Evolutionary conservation across 2,113 vertebrate genomes (phyloP), one percentile per base, ranked within the genome.

Genomic region (Nothobranchius kuhntae): DNA sequence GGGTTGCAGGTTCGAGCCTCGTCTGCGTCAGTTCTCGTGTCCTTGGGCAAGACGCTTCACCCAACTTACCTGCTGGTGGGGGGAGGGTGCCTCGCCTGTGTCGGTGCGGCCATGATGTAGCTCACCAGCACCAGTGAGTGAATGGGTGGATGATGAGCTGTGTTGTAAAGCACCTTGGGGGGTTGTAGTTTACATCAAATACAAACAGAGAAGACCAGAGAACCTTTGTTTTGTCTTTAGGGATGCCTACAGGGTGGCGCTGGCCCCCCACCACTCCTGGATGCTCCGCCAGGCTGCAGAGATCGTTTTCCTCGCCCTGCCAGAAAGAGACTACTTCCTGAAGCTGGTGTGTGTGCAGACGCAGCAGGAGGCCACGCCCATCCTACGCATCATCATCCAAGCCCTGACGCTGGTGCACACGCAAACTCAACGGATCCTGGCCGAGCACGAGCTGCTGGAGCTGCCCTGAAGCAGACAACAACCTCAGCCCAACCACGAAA

Each of bases 181-280:
- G 30, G 30, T 2, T 30, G 30, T 30, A 30, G 30, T 30, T 4
- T 30, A 30, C 4, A 30, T 30, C 4, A 30, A 30, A 30, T 30
- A 30, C 30, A 30, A 30, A 4, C 30, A 30, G 30, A 30, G 30
- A 30, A 30, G 30, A 30, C 30, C 30, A 3, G 30, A 30, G 30
- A 40, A 40, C 38, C 3, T 40, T 40, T 7, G 38, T 40, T 40
- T 9, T 9, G 6, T 40, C 38, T n/a, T 9, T 61, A 91, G 89
- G 0, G 92, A 93, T 1, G 94, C 95, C 44, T 96, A 95, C 70
- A 9, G 35, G n/a, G 74, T 86, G 17, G 91, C 92, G 1, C 62
- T 96, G 63, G 93, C 92, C 0, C 92, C 91, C 0, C 82, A 95
- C 73, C 95, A 96, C 82, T 78, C 87, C 9, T 96, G 95, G 95